These are phyloP conservation scores for Corythornis madagascariensis DNA, from an alignment of 2,113 vertebrate genomes.

Conservation along the genomic window DNA sequence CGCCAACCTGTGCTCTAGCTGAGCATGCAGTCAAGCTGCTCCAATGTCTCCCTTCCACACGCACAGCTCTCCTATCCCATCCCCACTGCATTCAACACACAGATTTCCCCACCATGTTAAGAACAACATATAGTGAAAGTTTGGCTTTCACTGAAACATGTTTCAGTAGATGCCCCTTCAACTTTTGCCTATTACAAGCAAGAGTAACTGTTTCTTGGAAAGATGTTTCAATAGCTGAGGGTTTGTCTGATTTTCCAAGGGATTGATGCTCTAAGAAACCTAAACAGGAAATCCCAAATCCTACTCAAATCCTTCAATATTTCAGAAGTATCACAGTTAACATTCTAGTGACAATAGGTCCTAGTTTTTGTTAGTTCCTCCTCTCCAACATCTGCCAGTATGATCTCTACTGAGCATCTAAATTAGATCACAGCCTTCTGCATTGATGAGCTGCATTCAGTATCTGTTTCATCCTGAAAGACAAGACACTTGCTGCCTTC, in stretches of 20 bases:
- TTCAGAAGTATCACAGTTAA: not conserved
- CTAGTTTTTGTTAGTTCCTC: slow-evolving; percentile 6
- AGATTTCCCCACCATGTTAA: too few species aligned
- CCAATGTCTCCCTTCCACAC: not conserved
- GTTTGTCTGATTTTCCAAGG: not conserved
- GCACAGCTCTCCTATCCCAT: not conserved
- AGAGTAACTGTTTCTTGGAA: not conserved
- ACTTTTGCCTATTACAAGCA: not conserved
- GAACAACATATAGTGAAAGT: too few species aligned
- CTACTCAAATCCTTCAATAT: not conserved
- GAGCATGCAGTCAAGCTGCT: accelerated
- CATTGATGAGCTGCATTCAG: not conserved
- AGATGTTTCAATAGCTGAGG: not conserved
- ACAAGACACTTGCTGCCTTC: not conserved
- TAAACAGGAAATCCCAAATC: not conserved
- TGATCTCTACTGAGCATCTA: slow-evolving; percentile 48
- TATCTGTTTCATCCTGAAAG: not conserved
- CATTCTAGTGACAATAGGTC: not conserved
- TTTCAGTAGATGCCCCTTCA: not conserved
- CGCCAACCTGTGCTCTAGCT: not conserved
- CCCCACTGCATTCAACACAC: accelerated
- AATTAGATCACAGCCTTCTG: slow-evolving; percentile 48
- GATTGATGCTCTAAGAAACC: not conserved
- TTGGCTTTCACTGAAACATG: too few species aligned
- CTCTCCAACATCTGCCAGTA: slow-evolving; percentile 59